Evolutionary conservation across 2,888 invertebrate species (phyloP).

Genomic region (Napeogenes inachia): DNA sequence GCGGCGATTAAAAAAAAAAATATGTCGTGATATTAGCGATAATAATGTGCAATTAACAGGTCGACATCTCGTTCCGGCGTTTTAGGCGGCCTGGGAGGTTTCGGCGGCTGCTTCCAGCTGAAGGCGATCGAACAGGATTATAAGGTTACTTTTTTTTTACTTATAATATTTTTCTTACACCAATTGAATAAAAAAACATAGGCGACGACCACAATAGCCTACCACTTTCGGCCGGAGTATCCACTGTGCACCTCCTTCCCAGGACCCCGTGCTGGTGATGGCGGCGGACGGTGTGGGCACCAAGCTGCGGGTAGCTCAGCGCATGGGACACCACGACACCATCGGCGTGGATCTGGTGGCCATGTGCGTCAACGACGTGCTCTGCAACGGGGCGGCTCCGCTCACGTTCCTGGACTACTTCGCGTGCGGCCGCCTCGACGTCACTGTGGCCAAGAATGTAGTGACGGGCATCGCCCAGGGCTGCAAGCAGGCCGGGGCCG

Average conservation of each 20-base stretch:
- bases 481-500: slow-evolving; percentile 88
- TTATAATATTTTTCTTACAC: too few species aligned
- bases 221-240: too few species aligned
- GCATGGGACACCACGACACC: slow-evolving; percentile 83
- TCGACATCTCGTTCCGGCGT: slow-evolving; percentile 85
- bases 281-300: slow-evolving; percentile 99
- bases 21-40: not conserved
- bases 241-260: not conserved
- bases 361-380: slow-evolving; percentile 98
- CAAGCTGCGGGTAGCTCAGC: slow-evolving; percentile 94
- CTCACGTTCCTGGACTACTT: slow-evolving; percentile 98
- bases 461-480: slow-evolving; percentile 90
- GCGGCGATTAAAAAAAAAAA: not conserved
- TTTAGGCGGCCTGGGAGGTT: slow-evolving; percentile 88
- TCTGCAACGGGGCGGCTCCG: slow-evolving; percentile 97
- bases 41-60: slow-evolving; percentile 41
- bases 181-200: too few species aligned
- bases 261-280: slow-evolving; percentile 92
- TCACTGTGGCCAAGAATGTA: slow-evolving; percentile 82
- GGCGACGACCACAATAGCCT: too few species aligned
- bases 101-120: slow-evolving; percentile 92
- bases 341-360: slow-evolving; percentile 98
- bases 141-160: slow-evolving; percentile 44
- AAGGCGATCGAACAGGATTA: slow-evolving; percentile 77
- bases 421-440: slow-evolving; percentile 90